phyloP scores from a whole-genome alignment of 2,797 vertebrate species.

The Sebastes trivittatus region DNA sequence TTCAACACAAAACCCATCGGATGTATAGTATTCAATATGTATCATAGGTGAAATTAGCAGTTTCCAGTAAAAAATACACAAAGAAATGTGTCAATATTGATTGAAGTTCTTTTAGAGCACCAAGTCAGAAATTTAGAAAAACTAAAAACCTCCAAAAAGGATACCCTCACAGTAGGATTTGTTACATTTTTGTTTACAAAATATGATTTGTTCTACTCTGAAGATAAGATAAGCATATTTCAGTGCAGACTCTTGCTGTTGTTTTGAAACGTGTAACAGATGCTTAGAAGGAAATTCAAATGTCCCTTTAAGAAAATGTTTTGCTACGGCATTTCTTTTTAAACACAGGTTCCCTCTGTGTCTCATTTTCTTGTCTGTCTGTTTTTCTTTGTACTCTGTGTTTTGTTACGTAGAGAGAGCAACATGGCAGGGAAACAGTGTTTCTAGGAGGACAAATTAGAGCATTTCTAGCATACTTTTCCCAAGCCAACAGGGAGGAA shows the following conservation, averaged over 20 bases:
- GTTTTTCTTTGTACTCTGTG: conserved; percentile 28
- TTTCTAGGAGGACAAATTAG: conserved; percentile 32
- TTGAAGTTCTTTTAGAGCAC: background rate
- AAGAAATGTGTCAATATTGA: background rate
- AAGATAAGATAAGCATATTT: background rate
- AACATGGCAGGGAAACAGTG: conserved; percentile 5
- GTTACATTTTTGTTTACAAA: background rate
- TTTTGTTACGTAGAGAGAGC: conserved; percentile 22
- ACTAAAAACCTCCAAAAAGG: background rate
- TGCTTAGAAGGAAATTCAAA: background rate
- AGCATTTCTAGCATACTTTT: conserved; percentile 47
- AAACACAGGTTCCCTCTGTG: background rate
- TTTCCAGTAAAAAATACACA: background rate
- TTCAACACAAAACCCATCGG: background rate
- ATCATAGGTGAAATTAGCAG: background rate
- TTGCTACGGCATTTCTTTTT: background rate
- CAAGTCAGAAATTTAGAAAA: background rate
- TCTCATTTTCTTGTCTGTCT: conserved; percentile 2
- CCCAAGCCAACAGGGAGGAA: conserved; percentile 22
- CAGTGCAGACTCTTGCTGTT: background rate
- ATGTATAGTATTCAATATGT: background rate
- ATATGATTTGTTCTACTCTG: conserved; percentile 17
- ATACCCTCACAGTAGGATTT: background rate
- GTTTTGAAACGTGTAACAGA: conserved; percentile 20
- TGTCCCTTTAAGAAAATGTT: background rate